These are phyloP conservation scores for Strix uralensis DNA, from an alignment of 2,113 vertebrate species.

Conservation along the genomic window DNA sequence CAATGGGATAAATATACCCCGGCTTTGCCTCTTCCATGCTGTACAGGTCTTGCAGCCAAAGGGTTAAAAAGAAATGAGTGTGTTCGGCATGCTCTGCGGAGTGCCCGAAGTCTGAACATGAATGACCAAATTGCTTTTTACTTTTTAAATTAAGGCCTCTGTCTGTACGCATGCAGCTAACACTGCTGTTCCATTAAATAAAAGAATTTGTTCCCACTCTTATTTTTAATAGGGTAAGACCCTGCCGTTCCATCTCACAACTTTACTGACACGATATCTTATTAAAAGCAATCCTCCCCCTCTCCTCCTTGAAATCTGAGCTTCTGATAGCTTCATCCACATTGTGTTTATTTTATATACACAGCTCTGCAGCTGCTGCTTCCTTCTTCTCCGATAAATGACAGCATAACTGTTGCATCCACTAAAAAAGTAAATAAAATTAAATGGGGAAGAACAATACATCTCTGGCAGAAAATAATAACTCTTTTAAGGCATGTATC, in stretches of 20 bases:
- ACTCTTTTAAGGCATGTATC: slow-evolving; percentile 35
- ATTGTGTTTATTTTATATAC: neutral
- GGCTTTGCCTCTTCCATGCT: neutral
- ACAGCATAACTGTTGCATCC: slow-evolving; percentile 39
- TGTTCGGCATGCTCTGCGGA: neutral
- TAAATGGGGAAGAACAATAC: slow-evolving; percentile 42
- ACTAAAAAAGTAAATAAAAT: slow-evolving; percentile 64
- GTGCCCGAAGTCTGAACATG: slow-evolving; percentile 33
- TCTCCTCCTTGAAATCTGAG: slow-evolving; percentile 24
- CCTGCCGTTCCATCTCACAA: slow-evolving; percentile 12
- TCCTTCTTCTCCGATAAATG: slow-evolving; percentile 34
- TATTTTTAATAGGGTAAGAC: slow-evolving; percentile 56
- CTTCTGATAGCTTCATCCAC: slow-evolving; percentile 2
- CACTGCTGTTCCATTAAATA: slow-evolving; percentile 49
- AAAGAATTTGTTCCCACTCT: slow-evolving; percentile 38
- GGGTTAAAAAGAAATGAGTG: slow-evolving; percentile 42
- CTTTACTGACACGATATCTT: slow-evolving; percentile 38
- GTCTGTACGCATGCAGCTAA: neutral
- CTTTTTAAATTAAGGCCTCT: slow-evolving; percentile 58
- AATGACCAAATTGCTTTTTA: slow-evolving; percentile 66
- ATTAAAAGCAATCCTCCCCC: slow-evolving; percentile 19
- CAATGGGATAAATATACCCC: neutral
- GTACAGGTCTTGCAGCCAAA: neutral
- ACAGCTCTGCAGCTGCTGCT: slow-evolving; percentile 17
- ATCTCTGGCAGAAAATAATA: slow-evolving; percentile 21